Base-by-base conservation (phyloP, 2,113 vertebrate species). In the Calyptomena viridis region DNA sequence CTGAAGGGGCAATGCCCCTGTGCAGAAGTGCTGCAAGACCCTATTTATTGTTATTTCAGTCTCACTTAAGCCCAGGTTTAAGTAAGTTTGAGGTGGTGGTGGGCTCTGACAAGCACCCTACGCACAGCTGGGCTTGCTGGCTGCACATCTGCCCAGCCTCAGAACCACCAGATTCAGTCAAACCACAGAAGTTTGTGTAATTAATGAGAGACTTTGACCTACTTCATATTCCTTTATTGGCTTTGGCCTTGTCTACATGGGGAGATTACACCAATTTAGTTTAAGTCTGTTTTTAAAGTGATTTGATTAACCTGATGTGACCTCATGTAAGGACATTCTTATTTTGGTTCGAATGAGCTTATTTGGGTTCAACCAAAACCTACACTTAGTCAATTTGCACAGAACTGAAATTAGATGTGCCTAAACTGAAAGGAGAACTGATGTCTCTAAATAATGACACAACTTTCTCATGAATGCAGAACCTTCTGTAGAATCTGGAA, bases 401-500 rank as follows among this genome's bases (percentile, higher is more conserved):
- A 90, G 71, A 93, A 89, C 86, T 1, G 60, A 93, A 97, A 92
- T 95, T 81, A 93, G 40, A 73, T 7, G 0, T 95, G 77, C 56
- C 89, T 91, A 39, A 86, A 87, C 80, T 90, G 86, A 94, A 89
- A 94, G 86, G 69, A 95, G 92, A 94, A 93, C 80, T 90, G 52
- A 31, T 84, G 80, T 68, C 79, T 93, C 73, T 92, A 78, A 86
- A 78, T 84, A 93, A 92, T 95, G 90, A 93, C 91, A 94, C 83
- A 93, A 92, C 80, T 94, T 97, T 95, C 80, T 90, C 92, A 84
- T 89, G 69, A 93, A 93, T 93, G 85, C 80, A 87, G 86, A 93
- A 93, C 90, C 69, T 96, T 87, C 96, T 89, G 60, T 78, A 79
- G 75, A 50, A 92, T 92, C 90, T 96, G 93, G 88, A 92, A 93